Evolutionary conservation across 2,888 invertebrate genomes (phyloP), one percentile per base, ranked within the genome.

Genomic region (Desoria tigrina): DNA sequence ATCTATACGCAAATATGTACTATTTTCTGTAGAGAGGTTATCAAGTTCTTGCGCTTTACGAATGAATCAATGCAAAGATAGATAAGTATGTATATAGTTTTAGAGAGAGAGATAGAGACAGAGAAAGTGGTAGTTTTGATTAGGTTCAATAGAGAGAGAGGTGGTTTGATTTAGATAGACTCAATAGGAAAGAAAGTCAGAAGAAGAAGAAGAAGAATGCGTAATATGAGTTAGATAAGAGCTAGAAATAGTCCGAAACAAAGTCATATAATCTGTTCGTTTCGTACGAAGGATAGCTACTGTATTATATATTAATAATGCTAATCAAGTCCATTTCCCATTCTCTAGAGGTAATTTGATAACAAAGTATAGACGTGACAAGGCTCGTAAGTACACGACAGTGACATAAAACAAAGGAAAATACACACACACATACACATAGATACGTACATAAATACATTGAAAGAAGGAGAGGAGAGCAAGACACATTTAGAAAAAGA

Each of bases 231-330:
- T 11, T 39, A 39, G 39, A 56, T 27, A 9, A 54, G 11, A 27
- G 6, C 9, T 11, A 23, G 21, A 28, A 3, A 51, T 14, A 37
- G 51, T 39, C 39, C 21, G n/a, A 61, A 58, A 58, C 42, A 45
- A 27, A 42, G 28, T 27, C 58, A 42, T 42, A 27, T 27, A n/a
- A 42, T 24, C 27, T 42, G 54, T 26, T 42, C 28, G 53, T 49
- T 50, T 21, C 32, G 32, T 32, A 32, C 4, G 32, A 11, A 32
- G 32, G 32, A 32, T 32, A 32, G 32, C 6, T 32, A n/a, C 32
- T 32, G 32, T 11, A 32, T 32, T 32, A 11, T n/a, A n/a, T n/a
- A n/a, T n/a, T n/a, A n/a, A n/a, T 11, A 7, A 32, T 32, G 32
- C 32, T 32, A 32, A 32, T 32, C 32, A 32, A 32, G 32, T 32